These are phyloP conservation scores for Tragelaphus eurycerus DNA, from an alignment of 2,797 vertebrate species.

Conservation along the genomic window DNA sequence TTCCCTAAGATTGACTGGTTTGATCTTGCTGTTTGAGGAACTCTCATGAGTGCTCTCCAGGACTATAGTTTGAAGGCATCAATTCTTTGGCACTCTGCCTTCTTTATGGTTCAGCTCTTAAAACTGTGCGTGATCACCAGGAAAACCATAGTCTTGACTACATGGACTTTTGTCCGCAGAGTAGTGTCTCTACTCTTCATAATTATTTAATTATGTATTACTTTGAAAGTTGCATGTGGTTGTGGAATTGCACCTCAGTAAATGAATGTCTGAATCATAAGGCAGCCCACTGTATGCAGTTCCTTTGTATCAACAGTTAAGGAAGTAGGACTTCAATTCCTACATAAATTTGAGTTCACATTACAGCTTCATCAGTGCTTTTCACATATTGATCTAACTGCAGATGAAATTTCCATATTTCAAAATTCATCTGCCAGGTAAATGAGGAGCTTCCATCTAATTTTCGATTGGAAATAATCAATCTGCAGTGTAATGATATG, in stretches of 20 bases:
- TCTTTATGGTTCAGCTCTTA: neutral
- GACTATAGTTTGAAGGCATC: neutral
- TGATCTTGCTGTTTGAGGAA: neutral
- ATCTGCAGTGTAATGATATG: neutral
- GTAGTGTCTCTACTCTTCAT: neutral
- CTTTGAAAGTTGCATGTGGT: neutral
- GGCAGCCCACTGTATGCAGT: neutral
- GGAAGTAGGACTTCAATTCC: neutral
- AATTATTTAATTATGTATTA: constrained; percentile 13
- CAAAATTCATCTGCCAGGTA: neutral
- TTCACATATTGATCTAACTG: neutral
- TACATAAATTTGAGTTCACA: neutral
- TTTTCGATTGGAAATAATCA: neutral
- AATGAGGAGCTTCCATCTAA: neutral
- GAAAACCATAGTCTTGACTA: neutral
- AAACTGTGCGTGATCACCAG: neutral
- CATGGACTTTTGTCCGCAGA: neutral
- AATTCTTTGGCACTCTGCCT: neutral
- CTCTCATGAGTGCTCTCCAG: neutral
- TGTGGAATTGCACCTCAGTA: constrained; percentile 19
- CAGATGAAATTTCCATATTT: neutral
- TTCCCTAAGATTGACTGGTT: neutral
- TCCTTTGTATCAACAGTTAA: neutral
- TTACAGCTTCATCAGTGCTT: neutral
- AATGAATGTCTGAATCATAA: neutral